phyloP scores from a whole-genome alignment of 2,888 invertebrate genomes.

The Andrena hattorfiana region DNA sequence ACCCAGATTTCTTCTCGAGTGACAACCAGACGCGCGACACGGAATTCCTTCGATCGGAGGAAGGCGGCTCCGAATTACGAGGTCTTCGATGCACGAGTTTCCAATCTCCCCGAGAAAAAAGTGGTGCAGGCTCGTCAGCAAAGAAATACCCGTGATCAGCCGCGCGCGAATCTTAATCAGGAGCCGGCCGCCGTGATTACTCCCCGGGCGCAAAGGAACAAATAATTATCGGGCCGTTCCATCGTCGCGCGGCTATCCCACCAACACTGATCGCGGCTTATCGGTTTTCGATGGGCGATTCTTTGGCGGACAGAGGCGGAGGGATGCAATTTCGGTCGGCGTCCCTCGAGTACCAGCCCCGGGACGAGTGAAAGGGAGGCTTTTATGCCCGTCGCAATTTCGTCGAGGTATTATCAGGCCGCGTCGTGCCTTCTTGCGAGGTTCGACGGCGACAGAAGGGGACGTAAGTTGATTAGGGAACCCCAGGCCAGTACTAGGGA shows the following conservation, averaged over 20 bases:
- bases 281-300: slow-evolving; percentile 50
- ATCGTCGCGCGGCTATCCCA: not conserved
- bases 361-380: slow-evolving; percentile 1
- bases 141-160: not conserved
- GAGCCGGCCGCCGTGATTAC: slow-evolving; percentile 20
- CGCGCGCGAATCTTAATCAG: slow-evolving; percentile 40
- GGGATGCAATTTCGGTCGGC: slow-evolving; percentile 39
- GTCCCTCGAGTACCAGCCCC: slow-evolving; percentile 1
- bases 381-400: slow-evolving; percentile 29
- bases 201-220: slow-evolving; percentile 26
- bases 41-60: not conserved
- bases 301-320: slow-evolving; percentile 7
- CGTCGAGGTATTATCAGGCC: slow-evolving; percentile 27
- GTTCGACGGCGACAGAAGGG: slow-evolving; percentile 40
- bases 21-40: not conserved
- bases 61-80: not conserved
- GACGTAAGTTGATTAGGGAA: slow-evolving; percentile 74
- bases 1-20: slow-evolving; percentile 17
- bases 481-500: slow-evolving; percentile 74
- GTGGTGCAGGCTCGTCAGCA: not conserved
- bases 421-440: slow-evolving; percentile 39
- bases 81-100: not conserved
- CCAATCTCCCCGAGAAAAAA: not conserved
- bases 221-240: slow-evolving; percentile 30
- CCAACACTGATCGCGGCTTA: not conserved